Conservation (phyloP, 2,113 vertebrate genomes). For the Hydrochoerus hydrochaeris region DNA sequence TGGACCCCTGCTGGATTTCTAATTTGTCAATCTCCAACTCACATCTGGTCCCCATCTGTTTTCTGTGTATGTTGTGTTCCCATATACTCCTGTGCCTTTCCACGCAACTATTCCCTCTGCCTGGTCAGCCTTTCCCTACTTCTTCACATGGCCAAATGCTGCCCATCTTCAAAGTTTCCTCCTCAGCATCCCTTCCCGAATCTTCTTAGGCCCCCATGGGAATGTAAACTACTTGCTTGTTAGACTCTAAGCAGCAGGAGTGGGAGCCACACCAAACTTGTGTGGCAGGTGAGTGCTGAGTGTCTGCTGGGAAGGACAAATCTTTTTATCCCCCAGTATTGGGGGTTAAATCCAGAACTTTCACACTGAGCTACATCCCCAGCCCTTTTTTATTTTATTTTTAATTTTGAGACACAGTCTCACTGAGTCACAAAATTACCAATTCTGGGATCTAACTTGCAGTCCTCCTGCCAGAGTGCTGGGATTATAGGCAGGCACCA, state of each 20-base stretch:
- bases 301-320: not conserved
- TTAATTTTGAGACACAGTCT: not conserved
- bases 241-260: not conserved
- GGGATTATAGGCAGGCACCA: not conserved
- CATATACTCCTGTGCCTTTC: not conserved
- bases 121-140: not conserved
- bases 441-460: not conserved
- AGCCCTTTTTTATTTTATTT: not conserved
- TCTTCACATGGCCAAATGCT: not conserved
- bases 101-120: not conserved
- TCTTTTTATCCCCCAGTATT: not conserved
- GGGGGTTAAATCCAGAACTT: not conserved
- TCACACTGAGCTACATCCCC: not conserved
- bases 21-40: not conserved
- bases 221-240: not conserved
- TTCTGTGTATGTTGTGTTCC: not conserved
- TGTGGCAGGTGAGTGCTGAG: not conserved
- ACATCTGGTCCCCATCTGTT: not conserved
- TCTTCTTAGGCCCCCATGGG: not conserved
- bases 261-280: not conserved
- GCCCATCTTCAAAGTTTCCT: not conserved
- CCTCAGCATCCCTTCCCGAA: not conserved
- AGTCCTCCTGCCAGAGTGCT: not conserved
- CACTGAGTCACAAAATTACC: not conserved
- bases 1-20: constrained; percentile 1